phyloP scores from a whole-genome alignment of 2,113 vertebrate genomes.

The Odobenus rosmarus region DNA sequence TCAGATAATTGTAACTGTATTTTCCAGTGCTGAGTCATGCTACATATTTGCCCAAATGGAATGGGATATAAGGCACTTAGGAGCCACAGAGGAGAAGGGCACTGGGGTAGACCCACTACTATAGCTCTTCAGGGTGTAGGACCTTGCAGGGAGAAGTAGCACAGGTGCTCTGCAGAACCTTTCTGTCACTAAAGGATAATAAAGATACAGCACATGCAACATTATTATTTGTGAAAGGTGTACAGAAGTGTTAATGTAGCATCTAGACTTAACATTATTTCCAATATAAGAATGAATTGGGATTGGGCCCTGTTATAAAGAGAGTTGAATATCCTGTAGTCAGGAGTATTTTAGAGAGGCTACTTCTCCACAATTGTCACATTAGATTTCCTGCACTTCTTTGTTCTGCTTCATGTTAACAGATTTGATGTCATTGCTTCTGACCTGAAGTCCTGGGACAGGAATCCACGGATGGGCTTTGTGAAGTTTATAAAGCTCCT shows the following conservation, averaged over 20 bases:
- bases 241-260: background rate
- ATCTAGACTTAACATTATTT: background rate
- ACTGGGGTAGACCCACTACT: background rate
- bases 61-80: background rate
- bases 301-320: background rate
- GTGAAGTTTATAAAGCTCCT: background rate
- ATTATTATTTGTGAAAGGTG: background rate
- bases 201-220: background rate
- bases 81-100: background rate
- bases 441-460: background rate
- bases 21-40: background rate
- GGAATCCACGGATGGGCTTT: background rate
- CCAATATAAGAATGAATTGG: background rate
- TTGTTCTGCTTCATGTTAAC: background rate
- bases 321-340: background rate
- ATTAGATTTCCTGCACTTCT: background rate
- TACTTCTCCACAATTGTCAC: background rate
- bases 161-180: background rate
- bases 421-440: background rate
- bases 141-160: background rate
- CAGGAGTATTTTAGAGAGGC: background rate
- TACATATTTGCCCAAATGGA: background rate
- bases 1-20: background rate
- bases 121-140: background rate
- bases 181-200: background rate